Conservation (phyloP, 2,888 invertebrate genomes). For the Drosophila barbarae region DNA sequence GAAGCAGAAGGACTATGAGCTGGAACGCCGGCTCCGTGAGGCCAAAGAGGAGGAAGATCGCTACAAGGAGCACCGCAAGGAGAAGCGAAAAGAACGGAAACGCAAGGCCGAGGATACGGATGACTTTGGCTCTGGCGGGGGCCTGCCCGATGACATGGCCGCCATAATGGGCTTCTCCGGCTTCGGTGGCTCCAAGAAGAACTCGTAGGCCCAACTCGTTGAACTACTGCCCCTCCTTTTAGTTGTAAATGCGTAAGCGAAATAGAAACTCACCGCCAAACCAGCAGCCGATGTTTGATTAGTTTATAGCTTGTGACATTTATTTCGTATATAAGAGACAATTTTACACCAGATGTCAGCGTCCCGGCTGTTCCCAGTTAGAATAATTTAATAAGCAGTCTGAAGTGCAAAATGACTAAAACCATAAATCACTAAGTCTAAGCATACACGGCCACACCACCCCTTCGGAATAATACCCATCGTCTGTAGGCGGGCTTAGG, state of each 20-base stretch:
- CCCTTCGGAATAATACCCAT: conserved; percentile 15
- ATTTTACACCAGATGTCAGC: conserved; percentile 66
- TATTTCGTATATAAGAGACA: conserved; percentile 68
- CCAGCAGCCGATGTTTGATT: conserved; percentile 1
- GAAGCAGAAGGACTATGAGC: conserved; percentile 96
- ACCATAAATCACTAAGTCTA: conserved; percentile 59
- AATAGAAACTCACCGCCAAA: conserved; percentile 56
- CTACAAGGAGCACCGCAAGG: conserved; percentile 91
- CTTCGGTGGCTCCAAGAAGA: conserved; percentile 91
- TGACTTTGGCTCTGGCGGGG: conserved; percentile 79
- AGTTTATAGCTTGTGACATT: conserved; percentile 64
- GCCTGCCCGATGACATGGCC: conserved; percentile 86
- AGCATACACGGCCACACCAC: conserved; percentile 40
- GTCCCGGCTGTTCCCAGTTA: conserved; percentile 56
- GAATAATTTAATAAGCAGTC: conserved; percentile 69
- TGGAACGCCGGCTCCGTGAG: conserved; percentile 93
- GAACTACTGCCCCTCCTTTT: conserved; percentile 21
- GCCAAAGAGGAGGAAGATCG: conserved; percentile 98
- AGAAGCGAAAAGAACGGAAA: conserved; percentile 93
- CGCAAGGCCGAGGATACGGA: conserved; percentile 87
- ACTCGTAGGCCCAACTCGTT: conserved; percentile 66
- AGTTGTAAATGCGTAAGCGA: conserved; percentile 31
- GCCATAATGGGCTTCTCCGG: conserved; percentile 97
- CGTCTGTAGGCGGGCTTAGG: conserved; percentile 60
- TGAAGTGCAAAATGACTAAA: conserved; percentile 56